Evolutionary conservation across 2,888 invertebrate species (phyloP).

Genomic region (Amorpha juglandis): DNA sequence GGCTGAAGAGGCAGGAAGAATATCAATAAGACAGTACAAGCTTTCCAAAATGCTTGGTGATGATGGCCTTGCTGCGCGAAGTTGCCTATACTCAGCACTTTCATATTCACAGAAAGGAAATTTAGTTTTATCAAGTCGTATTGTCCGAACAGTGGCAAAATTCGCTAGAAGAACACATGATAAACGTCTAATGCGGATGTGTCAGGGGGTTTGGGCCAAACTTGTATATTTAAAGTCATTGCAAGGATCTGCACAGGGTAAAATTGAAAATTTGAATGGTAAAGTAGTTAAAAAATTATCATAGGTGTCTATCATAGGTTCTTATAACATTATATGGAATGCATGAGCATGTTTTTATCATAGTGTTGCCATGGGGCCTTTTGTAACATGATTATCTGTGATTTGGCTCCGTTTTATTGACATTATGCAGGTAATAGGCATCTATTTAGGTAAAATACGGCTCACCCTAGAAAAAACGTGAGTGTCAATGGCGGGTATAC

Average conservation of each 20-base stretch:
- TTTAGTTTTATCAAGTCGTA: slow-evolving; percentile 85
- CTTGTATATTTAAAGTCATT: slow-evolving; percentile 84
- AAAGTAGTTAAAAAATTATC: slow-evolving; percentile 32
- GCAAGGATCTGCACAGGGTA: slow-evolving; percentile 41
- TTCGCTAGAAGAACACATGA: slow-evolving; percentile 82
- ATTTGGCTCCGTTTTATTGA: background rate
- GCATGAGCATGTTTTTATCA: slow-evolving; percentile 10
- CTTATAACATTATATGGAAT: background rate
- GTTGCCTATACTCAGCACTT: slow-evolving; percentile 93
- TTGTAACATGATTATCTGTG: background rate
- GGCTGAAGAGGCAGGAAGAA: slow-evolving; percentile 95
- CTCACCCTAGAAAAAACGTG: no score
- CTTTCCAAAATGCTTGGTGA: slow-evolving; percentile 93
- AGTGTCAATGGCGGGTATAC: no score
- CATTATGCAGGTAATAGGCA: no score
- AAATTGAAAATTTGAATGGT: slow-evolving; percentile 39
- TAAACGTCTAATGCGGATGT: slow-evolving; percentile 89
- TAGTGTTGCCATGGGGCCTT: background rate
- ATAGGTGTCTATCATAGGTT: no score
- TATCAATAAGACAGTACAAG: slow-evolving; percentile 92
- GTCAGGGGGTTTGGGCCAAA: slow-evolving; percentile 94
- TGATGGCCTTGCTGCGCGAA: slow-evolving; percentile 91
- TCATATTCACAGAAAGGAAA: slow-evolving; percentile 93
- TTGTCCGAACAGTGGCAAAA: slow-evolving; percentile 79
- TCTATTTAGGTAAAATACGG: no score